Evolutionary conservation across 2,113 vertebrate species (phyloP).

Genomic region (Xiphophorus maculatus): DNA sequence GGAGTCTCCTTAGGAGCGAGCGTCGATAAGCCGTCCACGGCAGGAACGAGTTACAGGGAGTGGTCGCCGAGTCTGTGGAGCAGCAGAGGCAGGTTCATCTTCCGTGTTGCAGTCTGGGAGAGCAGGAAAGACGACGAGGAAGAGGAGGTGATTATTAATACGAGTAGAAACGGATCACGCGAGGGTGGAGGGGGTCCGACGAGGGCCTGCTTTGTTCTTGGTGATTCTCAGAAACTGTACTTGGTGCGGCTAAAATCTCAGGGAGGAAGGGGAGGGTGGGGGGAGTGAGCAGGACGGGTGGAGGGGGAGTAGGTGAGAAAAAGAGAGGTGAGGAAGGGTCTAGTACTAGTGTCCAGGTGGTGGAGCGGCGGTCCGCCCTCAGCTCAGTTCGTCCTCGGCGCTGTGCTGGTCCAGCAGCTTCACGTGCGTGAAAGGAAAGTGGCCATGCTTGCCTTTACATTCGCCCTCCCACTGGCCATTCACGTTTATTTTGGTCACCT

Average conservation of each 20-base stretch:
- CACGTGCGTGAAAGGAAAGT: conserved; percentile 98
- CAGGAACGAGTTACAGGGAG: neutral
- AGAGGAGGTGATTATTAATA: conserved; percentile 16
- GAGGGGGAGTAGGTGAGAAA: neutral
- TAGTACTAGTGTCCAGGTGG: conserved; percentile 70
- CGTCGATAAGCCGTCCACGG: conserved; percentile 25
- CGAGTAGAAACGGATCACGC: conserved; percentile 33
- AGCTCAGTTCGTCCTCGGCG: conserved; percentile 92
- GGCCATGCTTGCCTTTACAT: conserved; percentile 94
- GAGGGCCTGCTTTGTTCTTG: conserved; percentile 60
- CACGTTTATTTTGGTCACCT: conserved; percentile 98
- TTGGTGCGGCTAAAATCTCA: conserved; percentile 91
- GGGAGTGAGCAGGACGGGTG: neutral
- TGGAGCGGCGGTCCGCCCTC: conserved; percentile 75
- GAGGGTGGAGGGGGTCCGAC: conserved; percentile 22
- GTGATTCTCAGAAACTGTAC: conserved; percentile 89
- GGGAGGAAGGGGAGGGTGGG: conserved; percentile 52
- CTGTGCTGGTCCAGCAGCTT: conserved; percentile 98
- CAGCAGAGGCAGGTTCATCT: conserved; percentile 12
- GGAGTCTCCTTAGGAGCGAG: conserved; percentile 43
- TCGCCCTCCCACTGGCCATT: conserved; percentile 99
- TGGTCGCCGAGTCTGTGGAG: conserved; percentile 10
- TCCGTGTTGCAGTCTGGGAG: conserved; percentile 12
- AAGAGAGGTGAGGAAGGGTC: conserved; percentile 28
- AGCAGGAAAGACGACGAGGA: conserved; percentile 9